phyloP scores from a whole-genome alignment of 2,113 vertebrate species.

The Nycticryphes semicollaris region DNA sequence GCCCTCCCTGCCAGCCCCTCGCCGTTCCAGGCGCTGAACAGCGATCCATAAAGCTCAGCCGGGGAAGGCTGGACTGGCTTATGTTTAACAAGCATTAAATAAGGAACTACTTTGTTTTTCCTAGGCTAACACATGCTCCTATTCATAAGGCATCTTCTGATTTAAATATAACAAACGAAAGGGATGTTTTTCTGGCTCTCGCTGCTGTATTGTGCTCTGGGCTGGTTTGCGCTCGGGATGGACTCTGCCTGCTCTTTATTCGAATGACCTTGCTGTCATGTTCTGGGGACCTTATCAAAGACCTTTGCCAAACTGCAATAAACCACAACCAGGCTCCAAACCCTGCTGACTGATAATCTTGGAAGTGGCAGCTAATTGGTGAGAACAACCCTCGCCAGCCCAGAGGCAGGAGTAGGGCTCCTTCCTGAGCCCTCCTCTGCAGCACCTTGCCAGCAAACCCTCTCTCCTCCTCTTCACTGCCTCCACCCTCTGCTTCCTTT shows the following conservation, averaged over 20 bases:
- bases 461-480: background rate
- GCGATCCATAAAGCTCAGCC: background rate
- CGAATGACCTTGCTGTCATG: background rate
- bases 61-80: background rate
- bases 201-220: background rate
- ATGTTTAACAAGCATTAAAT: background rate
- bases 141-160: background rate
- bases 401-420: background rate
- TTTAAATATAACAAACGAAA: background rate
- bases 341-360: conserved; percentile 16
- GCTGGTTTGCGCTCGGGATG: background rate
- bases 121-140: background rate
- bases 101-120: background rate
- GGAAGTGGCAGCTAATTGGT: conserved; percentile 16
- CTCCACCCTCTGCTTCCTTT: background rate
- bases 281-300: conserved; percentile 27
- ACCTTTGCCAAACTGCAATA: conserved; percentile 35
- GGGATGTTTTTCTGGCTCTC: background rate
- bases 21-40: background rate
- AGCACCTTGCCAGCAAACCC: conserved; percentile 9
- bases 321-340: conserved; percentile 1
- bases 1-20: background rate
- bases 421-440: background rate
- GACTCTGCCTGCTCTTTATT: conserved; percentile 1
- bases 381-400: background rate